Evolutionary conservation across 1,140 invertebrate species (phyloP), one percentile per base, ranked within the genome.

Genomic region (Ptiloglossa arizonensis): DNA sequence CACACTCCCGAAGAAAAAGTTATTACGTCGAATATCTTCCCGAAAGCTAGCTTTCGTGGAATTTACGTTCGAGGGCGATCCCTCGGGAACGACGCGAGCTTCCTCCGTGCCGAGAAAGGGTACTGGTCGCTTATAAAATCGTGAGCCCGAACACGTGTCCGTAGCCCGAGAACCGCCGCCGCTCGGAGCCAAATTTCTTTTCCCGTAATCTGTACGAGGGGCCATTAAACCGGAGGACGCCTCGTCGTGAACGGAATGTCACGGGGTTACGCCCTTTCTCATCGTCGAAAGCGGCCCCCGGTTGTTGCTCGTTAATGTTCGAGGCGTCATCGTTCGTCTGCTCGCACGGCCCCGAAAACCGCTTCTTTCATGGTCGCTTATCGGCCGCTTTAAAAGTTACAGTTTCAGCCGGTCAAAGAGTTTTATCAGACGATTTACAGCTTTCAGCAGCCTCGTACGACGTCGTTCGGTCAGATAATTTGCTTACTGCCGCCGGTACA

Each of bases 341-440:
- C 22, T 41, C 22, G 13, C 8, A 44, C 6, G 5, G 29, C 22
- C 27, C 41, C 32, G 27, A 32, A 17, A 35, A 32, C 50, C 56
- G 41, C 35, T 63, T 24, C 44, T 57, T 56, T 48, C 35, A 17
- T 32, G 48, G 19, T 46, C 35, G 27, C 80, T 82, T 82, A 82
- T 82, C 80, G 68, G 52, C 17, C 41, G 32, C 38, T 60, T 56
- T 41, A 24, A 56, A 56, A 81, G 60, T 77, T 77, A 80, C 75
- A 56, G 79, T 71, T 82, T 71, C 27, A 27, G 9, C 35, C 13
- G 50, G 11, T 68, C 60, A 79, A 77, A 76, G 73, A 41, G 44
- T 63, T 69, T 80, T 83, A 77, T 80, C 81, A 24, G 56, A 73
- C 82, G 57, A 83, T 85, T 85, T 83, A 83, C 78, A 83, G 78